These are phyloP conservation scores for Listronotus oregonensis DNA, from an alignment of 1,140 invertebrate genomes.

Conservation along the genomic window DNA sequence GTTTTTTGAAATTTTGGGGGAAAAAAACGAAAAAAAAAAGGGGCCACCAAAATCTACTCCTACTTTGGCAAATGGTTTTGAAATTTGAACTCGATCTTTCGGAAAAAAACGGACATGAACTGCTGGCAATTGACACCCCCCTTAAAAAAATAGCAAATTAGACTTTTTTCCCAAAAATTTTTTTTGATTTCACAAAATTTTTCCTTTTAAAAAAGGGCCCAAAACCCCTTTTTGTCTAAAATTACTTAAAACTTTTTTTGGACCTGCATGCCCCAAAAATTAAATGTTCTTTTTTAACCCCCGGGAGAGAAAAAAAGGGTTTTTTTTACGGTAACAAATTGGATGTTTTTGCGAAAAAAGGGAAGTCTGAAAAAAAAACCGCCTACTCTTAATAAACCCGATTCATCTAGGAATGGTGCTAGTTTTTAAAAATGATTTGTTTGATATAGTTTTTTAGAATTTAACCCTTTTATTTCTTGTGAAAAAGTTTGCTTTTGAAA, in stretches of 20 bases:
- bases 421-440: too few relatives aligned
- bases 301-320: slow-evolving; percentile 36
- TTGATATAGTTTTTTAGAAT: too few relatives aligned
- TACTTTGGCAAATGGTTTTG: too few relatives aligned
- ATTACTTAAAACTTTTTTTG: neutral
- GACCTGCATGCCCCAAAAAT: slow-evolving; percentile 19
- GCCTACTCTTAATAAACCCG: slow-evolving; percentile 57
- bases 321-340: slow-evolving; percentile 45
- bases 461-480: too few relatives aligned
- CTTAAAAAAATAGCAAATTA: slow-evolving; percentile 31
- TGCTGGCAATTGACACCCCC: neutral
- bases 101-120: slow-evolving; percentile 47
- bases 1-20: too few relatives aligned
- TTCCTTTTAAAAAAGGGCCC: slow-evolving; percentile 35
- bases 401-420: slow-evolving; percentile 53
- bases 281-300: slow-evolving; percentile 35
- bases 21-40: neutral
- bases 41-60: neutral
- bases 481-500: too few relatives aligned
- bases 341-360: slow-evolving; percentile 38
- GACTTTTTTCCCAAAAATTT: slow-evolving; percentile 35
- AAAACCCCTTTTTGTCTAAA: slow-evolving; percentile 35
- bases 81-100: neutral
- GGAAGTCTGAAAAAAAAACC: slow-evolving; percentile 47
- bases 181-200: slow-evolving; percentile 38